Base-by-base conservation (phyloP, 1,140 invertebrate species). In the Pachyrhynchus sulphureomaculatus region DNA sequence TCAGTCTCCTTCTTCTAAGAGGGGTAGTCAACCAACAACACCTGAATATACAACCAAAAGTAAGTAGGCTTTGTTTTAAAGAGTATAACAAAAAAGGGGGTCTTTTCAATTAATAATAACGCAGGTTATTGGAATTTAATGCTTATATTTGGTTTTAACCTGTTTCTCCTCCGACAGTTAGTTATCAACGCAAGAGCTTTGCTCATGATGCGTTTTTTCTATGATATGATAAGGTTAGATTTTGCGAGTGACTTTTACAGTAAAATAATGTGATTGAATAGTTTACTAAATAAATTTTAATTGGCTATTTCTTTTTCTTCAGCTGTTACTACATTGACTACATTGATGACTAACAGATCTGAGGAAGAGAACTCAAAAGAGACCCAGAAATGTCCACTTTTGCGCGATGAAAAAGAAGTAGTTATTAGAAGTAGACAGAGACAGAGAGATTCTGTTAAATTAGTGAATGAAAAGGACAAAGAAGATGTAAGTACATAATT, bases 301-400 rank as follows among this genome's bases (percentile, higher is more conserved):
- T n/a, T 87, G 81, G 87, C 87, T 74, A 26, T 24, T 18, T 52
- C 23, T 41, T 41, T n/a, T 4, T 53, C 6, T 23, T 81, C 85
- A 42, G 88, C 88, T 85, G 87, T 86, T 0, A 84, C 88, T 39
- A 76, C 89, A 48, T 72, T 88, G 21, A 84, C 88, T 39, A 76
- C 89, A 48, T 72, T 88, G 21, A 62, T 69, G 65, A 81, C 84
- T 1, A 83, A 84, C 53, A 39, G 47, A 56, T 26, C 59, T 39
- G 84, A 86, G 47, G 85, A 87, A 61, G 84, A 85, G 64, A 70
- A 79, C 62, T 58, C 72, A 54, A 68, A 73, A 59, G 77, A 73
- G 61, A 70, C 76, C 73, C 45, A 69, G 78, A 72, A 80, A 81
- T 76, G 72, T 66, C 72, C 66, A n/a, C 63, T 75, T 57, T 67